Evolutionary conservation across 1,140 invertebrate species (phyloP), one percentile per base, ranked within the genome.

Genomic region (Ctenoplectra terminalis): DNA sequence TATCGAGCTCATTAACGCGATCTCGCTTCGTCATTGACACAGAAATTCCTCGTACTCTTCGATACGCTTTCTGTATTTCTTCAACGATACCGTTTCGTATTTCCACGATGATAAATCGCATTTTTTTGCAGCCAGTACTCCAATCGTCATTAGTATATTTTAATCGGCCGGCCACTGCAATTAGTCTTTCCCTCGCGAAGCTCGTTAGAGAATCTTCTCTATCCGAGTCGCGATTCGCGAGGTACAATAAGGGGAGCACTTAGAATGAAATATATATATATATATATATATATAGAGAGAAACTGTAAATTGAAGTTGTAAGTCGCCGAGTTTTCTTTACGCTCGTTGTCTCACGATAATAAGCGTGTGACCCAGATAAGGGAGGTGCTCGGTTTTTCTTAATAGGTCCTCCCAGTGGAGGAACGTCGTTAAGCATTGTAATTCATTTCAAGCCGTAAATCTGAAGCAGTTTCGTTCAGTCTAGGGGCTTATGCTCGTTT

Each of bases 391-490:
- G 40, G 56, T 46, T 73, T 60, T 60, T 73, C 56, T 73, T 73
- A 73, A 73, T 43, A 56, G 40, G 56, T 54, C 31, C 20, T 0
- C 23, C 48, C 20, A 13, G 54, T 20, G 40, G 29, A 61, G 40
- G 54, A 29, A 34, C 71, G 40, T 73, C 71, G 71, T 73, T 73
- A 73, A 73, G 26, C 71, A 73, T 73, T 73, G 56, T 73, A 60
- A 72, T 72, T 72, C 54, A 72, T 72, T 72, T 72, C 54, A 37
- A 46, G 70, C 37, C 70, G 70, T 72, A 46, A 72, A 58, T 72
- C 70, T 58, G 37, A 60, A 60, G 40, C 56, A 73, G 54, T 60
- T 46, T 60, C 54, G 56, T 46, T 60, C 40, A 46, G 40, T 48
- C 52, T 17, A 26, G 2, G 56, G 37, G 20, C 56, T 58, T 43